These are phyloP conservation scores for Dicyrtomina minuta DNA, from an alignment of 2,888 invertebrate species.

Conservation along the genomic window DNA sequence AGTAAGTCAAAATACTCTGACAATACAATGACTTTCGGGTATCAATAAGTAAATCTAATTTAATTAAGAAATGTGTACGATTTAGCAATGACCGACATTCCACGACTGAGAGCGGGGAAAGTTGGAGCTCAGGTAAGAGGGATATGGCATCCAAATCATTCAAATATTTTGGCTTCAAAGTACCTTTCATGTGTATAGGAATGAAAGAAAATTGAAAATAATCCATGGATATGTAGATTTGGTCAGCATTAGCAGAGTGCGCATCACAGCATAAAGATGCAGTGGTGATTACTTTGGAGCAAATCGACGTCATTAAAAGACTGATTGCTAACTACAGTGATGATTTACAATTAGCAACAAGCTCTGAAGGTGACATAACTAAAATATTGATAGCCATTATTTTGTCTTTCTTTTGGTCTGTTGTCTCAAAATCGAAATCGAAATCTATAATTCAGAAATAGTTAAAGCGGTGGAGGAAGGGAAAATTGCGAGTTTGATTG, in stretches of 20 bases:
- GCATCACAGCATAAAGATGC: constrained; percentile 67
- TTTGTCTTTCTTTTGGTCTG: not conserved
- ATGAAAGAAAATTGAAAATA: too few relatives aligned
- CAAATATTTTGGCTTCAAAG: too few relatives aligned
- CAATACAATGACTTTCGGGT: not conserved
- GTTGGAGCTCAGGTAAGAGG: constrained; percentile 58
- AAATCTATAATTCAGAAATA: constrained; percentile 56
- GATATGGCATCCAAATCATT: too few relatives aligned
- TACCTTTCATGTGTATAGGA: too few relatives aligned
- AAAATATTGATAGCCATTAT: too few relatives aligned
- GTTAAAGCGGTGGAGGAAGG: constrained; percentile 58
- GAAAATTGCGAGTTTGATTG: constrained; percentile 66
- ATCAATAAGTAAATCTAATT: too few relatives aligned
- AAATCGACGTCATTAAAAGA: constrained; percentile 67
- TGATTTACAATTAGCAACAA: constrained; percentile 59
- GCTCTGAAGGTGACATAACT: constrained; percentile 12
- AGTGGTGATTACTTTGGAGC: constrained; percentile 67
- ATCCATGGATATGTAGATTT: too few relatives aligned
- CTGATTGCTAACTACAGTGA: constrained; percentile 61
- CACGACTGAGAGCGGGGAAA: constrained; percentile 57
- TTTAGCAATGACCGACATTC: constrained; percentile 57
- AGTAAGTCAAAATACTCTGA: not conserved
- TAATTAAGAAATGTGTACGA: too few relatives aligned
- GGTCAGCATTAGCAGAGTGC: constrained; percentile 66
- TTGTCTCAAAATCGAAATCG: not conserved